Conservation (phyloP, 2,888 invertebrate species). For the Mesorhabditis spiculigera region DNA sequence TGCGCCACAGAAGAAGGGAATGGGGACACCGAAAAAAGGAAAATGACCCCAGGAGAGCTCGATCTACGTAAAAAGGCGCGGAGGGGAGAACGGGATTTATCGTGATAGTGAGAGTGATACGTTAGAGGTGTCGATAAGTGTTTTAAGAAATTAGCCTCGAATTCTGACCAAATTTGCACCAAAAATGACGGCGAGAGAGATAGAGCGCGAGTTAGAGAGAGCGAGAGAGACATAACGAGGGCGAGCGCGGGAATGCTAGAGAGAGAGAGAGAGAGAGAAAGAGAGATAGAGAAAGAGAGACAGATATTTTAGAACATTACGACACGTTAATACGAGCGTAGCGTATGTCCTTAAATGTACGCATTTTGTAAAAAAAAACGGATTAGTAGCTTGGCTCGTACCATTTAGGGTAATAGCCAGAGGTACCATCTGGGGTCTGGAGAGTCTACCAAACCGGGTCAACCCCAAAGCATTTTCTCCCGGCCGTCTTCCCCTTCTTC, state of each 20-base stretch:
- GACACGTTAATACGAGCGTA: conserved; percentile 16
- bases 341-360: conserved; percentile 7
- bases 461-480: not conserved
- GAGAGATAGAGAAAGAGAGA: conserved; percentile 8
- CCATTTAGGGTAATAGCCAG: no score
- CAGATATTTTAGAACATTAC: conserved; percentile 11
- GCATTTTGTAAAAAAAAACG: conserved; percentile 1
- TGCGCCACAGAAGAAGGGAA: no score
- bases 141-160: not conserved
- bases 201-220: not conserved
- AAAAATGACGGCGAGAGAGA: not conserved
- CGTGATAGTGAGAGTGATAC: no score
- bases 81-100: no score
- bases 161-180: not conserved
- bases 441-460: not conserved
- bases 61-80: no score
- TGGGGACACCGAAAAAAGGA: no score
- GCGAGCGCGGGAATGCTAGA: not conserved
- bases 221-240: not conserved
- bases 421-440: not conserved
- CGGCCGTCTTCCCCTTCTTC: not conserved
- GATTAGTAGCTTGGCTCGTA: not conserved
- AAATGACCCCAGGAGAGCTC: no score
- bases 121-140: not conserved
- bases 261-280: conserved; percentile 10